Conservation (phyloP, 1,140 invertebrate species). For the Melitaea cinxia region DNA sequence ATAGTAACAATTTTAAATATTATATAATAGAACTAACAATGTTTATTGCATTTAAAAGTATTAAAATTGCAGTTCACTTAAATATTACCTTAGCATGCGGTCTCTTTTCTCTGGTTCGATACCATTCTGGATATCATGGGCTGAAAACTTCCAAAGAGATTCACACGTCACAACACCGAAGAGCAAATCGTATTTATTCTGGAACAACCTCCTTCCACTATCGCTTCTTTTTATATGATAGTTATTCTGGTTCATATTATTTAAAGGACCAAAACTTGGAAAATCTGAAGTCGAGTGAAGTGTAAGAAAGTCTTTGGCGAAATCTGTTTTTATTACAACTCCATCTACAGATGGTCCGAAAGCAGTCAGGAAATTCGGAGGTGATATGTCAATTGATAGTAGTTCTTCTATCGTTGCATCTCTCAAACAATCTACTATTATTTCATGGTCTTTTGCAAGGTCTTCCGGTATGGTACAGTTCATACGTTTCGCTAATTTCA, state of each 20-base stretch:
- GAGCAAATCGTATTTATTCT: slow-evolving; percentile 89
- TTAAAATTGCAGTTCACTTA: not conserved
- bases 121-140: slow-evolving; percentile 92
- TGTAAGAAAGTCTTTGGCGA: slow-evolving; percentile 88
- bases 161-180: slow-evolving; percentile 93
- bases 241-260: slow-evolving; percentile 65
- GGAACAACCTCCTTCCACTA: slow-evolving; percentile 53
- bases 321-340: slow-evolving; percentile 91
- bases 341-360: slow-evolving; percentile 94
- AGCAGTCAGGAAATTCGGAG: slow-evolving; percentile 91
- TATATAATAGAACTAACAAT: too few relatives aligned
- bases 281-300: slow-evolving; percentile 86
- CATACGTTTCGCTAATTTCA: slow-evolving; percentile 86
- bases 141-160: slow-evolving; percentile 91
- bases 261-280: slow-evolving; percentile 82
- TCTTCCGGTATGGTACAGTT: slow-evolving; percentile 94
- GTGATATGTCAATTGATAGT: slow-evolving; percentile 88
- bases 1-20: too few relatives aligned
- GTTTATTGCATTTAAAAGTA: too few relatives aligned
- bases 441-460: slow-evolving; percentile 88
- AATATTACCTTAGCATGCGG: slow-evolving; percentile 87
- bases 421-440: slow-evolving; percentile 90
- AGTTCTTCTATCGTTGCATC: slow-evolving; percentile 90
- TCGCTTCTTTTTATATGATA: slow-evolving; percentile 64
- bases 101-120: slow-evolving; percentile 94